Conservation (phyloP, 2,113 vertebrate species). For the Notarius quadriscutis region DNA sequence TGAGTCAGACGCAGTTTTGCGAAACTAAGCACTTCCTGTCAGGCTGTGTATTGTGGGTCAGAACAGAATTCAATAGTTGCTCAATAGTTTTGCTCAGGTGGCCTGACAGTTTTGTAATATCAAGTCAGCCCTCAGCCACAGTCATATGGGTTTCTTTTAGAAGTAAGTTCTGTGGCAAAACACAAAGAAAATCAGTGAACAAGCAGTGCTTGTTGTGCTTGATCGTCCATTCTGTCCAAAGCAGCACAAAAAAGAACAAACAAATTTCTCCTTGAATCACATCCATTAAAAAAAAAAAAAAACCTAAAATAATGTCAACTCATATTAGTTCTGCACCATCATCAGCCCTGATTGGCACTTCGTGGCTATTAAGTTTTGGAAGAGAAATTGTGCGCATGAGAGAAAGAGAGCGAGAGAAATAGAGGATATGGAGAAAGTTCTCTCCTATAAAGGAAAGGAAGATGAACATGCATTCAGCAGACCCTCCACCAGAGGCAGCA, state of each 20-base stretch:
- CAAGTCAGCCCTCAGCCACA: background rate
- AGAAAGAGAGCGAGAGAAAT: slow-evolving; percentile 31
- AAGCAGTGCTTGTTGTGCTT: background rate
- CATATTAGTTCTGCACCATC: slow-evolving; percentile 2
- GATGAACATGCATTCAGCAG: slow-evolving; percentile 68
- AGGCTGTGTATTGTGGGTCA: background rate
- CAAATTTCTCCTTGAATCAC: background rate
- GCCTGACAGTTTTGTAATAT: background rate
- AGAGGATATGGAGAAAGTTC: slow-evolving; percentile 48
- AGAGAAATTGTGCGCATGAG: background rate
- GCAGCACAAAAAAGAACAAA: slow-evolving; percentile 28
- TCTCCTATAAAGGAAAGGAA: slow-evolving; percentile 60
- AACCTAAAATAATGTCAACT: background rate
- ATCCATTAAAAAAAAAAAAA: background rate
- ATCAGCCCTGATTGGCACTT: slow-evolving; percentile 6
- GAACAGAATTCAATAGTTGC: slow-evolving; percentile 2
- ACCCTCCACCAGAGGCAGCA: slow-evolving; percentile 51
- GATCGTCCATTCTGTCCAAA: slow-evolving; percentile 9
- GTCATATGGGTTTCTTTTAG: background rate
- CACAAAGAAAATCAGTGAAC: background rate
- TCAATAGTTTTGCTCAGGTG: background rate
- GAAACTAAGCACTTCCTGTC: background rate
- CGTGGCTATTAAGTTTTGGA: slow-evolving; percentile 16
- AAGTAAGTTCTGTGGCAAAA: slow-evolving; percentile 22
- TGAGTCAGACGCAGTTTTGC: background rate